phyloP scores from a whole-genome alignment of 2,888 invertebrate species.

The Anorthoa munda region DNA sequence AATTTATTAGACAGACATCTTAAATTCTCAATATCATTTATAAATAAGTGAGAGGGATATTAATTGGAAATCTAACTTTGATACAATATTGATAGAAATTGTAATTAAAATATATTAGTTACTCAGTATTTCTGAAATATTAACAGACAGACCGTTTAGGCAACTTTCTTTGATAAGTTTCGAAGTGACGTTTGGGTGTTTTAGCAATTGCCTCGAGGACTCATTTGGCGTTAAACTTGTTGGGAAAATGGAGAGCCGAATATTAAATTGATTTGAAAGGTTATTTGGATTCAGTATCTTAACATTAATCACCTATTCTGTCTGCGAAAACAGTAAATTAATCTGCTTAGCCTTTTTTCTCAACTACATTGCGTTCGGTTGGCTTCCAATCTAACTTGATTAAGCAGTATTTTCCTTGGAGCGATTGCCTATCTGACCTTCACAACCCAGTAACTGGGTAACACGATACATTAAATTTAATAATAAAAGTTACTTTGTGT shows the following conservation, averaged over 20 bases:
- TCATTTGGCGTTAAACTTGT: background rate
- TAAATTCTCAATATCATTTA: background rate
- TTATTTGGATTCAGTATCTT: background rate
- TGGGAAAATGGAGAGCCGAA: background rate
- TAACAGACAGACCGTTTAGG: background rate
- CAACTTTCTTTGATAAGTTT: constrained; percentile 4
- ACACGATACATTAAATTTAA: too few species aligned
- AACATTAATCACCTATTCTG: too few species aligned
- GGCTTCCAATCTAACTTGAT: too few species aligned
- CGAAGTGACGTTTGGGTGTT: constrained; percentile 3
- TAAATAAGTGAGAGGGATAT: background rate
- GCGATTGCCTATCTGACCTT: too few species aligned
- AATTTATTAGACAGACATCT: too few species aligned
- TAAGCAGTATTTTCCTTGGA: too few species aligned
- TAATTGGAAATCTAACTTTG: constrained; percentile 28
- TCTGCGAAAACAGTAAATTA: too few species aligned
- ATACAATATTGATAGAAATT: constrained; percentile 12
- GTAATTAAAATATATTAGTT: constrained; percentile 21
- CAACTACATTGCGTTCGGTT: too few species aligned
- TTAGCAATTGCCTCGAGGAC: background rate
- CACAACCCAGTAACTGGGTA: too few species aligned
- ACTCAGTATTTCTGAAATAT: background rate
- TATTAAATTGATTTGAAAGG: background rate
- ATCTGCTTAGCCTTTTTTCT: too few species aligned
- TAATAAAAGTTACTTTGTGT: too few species aligned